Base-by-base conservation (phyloP, 1,140 invertebrate genomes). In the Glomeris maerens region DNA sequence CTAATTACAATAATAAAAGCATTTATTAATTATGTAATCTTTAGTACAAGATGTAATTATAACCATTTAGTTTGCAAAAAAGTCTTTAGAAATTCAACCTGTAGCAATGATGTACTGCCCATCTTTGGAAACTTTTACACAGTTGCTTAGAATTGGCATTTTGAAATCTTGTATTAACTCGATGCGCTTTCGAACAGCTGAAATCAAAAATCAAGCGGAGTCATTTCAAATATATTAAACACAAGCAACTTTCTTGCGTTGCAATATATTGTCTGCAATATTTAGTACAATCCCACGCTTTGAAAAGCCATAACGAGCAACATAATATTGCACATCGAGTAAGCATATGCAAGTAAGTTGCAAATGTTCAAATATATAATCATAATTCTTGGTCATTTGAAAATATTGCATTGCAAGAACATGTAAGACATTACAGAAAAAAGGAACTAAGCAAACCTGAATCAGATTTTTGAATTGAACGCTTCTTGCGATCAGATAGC, bases 131-230 rank as follows among this genome's bases (percentile, higher is more conserved):
- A 91, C 74, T 64, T 78, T 75, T 38, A 99, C 76, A 36, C 77
- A 79, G 31, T 79, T 84, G 62, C 89, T 94, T 1, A 98, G 73
- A 52, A 78, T 87, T 48, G 95, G 95, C 95, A 98, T 99, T 57
- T 95, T 88, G 77, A 98, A 98, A 65, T 98, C 95, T 70, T 99
- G 95, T 59, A 99, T 90, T 17, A 99, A 75, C 67, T 98, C 87
- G 55, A 98, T 95, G 61, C 89, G 72, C 57, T 81, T 76, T 54
- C 88, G 74, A 29, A 95, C 74, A 63, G 93, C 89, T 61, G 21
- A 23, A 56, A 10, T 36, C 28, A 7, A 29, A 23, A 49, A 26
- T 14, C 1, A 1, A 1, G 1, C 25, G 7, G n/a, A 27, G 45
- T 0, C 13, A 4, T 42, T 42, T 42, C 20, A 42, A 4, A 25